Base-by-base conservation (phyloP, 2,797 vertebrate species). In the Thalassophryne amazonica region DNA sequence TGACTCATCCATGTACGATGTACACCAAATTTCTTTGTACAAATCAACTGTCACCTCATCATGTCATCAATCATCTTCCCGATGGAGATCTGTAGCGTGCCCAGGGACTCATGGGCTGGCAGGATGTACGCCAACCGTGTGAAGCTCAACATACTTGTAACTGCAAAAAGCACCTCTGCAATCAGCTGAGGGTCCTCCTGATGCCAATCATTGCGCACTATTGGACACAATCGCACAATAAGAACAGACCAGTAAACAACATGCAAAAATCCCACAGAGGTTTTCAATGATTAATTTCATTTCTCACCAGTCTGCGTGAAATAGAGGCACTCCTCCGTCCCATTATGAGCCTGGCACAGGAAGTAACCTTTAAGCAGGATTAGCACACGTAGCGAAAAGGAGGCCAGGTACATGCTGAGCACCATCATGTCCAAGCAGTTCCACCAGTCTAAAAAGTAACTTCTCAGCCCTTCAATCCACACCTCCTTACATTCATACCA, bases 401-500 rank as follows among this genome's bases (percentile, higher is more conserved):
- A 92, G 0, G 94, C 93, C 83, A 95, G 73, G 69, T 95, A 96
- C 92, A 95, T 92, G 73, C 94, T 95, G 73, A 97, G 91, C 59
- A 94, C 93, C 81, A 94, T 93, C 65, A 94, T 48, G 41, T 96
- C 95, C 84, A 97, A 68, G 73, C 92, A 93, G 84, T 95, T 95
- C 94, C 95, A 96, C 93, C 93, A 93, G 82, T 95, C 95, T 56
- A 92, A 70, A 39, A 96, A 91, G 77, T 96, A 95, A 47, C 89
- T 92, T 14, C 81, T 81, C 71, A 96, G 60, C 2, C 95, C 95
- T 33, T 97, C 93, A 0, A 96, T 93, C 93, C 94, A 97, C 36
- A 96, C 91, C 62, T 96, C 95, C 66, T 96, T 96, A 67, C 94
- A 96, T 74, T 96, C 94, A 1, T 91, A 94, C 94, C 95, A 96